Conservation (phyloP, 2,113 vertebrate species). For the Talpa occidentalis region DNA sequence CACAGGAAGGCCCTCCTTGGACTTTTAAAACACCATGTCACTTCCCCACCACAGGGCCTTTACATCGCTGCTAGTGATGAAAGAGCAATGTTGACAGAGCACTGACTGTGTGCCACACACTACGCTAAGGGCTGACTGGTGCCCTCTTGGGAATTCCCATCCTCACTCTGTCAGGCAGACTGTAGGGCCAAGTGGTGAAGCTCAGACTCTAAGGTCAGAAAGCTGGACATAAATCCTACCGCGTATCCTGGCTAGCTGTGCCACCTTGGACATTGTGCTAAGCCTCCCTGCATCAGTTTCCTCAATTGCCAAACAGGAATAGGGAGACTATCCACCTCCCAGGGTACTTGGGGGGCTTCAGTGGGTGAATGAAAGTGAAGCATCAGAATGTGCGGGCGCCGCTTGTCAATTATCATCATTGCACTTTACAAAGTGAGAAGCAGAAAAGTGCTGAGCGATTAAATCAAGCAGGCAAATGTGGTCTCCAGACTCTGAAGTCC, state of each 20-base stretch:
- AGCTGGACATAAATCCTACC: not conserved
- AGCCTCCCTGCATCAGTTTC: not conserved
- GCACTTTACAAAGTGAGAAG: not conserved
- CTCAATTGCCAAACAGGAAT: not conserved
- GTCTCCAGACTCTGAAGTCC: not conserved
- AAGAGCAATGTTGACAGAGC: not conserved
- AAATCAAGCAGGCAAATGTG: not conserved
- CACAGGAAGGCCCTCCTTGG: not conserved
- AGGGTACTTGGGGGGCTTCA: not conserved
- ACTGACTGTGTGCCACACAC: not conserved
- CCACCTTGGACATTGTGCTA: not conserved
- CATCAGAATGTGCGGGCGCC: rapidly evolving
- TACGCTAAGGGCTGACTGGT: not conserved
- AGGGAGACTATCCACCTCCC: not conserved
- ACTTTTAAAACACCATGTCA: not conserved
- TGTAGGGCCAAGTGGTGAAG: not conserved
- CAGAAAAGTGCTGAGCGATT: not conserved
- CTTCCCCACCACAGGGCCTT: not conserved
- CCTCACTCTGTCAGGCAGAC: not conserved
- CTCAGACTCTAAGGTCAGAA: not conserved
- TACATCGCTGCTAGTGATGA: not conserved
- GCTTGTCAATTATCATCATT: rapidly evolving
- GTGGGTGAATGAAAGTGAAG: not conserved
- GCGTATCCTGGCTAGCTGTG: not conserved
- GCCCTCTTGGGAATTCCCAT: not conserved